Conservation (phyloP, 2,888 invertebrate genomes). For the Limenitis camilla region DNA sequence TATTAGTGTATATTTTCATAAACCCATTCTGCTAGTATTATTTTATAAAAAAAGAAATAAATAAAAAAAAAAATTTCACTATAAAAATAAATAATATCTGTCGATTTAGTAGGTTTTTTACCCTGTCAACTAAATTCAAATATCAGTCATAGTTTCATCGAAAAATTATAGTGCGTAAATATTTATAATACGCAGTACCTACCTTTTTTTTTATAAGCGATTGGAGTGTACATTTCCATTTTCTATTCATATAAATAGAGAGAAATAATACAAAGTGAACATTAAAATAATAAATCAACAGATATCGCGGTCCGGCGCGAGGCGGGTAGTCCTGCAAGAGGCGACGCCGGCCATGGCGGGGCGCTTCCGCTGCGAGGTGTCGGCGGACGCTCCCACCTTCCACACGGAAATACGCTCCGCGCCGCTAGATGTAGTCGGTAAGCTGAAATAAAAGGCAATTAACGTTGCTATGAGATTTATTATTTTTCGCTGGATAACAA, state of each 20-base stretch:
- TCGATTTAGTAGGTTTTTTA: too few relatives aligned
- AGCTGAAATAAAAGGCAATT: conserved; percentile 38
- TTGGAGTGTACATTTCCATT: neutral
- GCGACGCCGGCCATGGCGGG: conserved; percentile 81
- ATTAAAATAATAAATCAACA: conserved; percentile 26
- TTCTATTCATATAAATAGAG: neutral
- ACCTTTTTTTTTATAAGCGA: too few relatives aligned
- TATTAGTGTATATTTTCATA: too few relatives aligned
- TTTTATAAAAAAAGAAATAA: too few relatives aligned
- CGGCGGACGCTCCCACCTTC: conserved; percentile 82
- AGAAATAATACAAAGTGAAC: neutral
- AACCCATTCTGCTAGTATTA: too few relatives aligned
- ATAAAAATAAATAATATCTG: too few relatives aligned
- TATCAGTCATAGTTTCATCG: too few relatives aligned
- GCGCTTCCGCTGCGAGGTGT: conserved; percentile 83
- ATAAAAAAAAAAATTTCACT: too few relatives aligned
- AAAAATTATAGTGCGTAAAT: too few relatives aligned
- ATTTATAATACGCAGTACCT: too few relatives aligned
- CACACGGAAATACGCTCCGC: conserved; percentile 79
- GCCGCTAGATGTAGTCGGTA: conserved; percentile 83
- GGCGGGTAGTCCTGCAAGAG: conserved; percentile 79
- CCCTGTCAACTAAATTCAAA: too few relatives aligned
- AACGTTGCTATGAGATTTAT: conserved; percentile 3
- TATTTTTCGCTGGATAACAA: neutral
- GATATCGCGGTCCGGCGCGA: conserved; percentile 76